Base-by-base conservation (phyloP, 2,113 vertebrate genomes). In the Tringa solitaria region DNA sequence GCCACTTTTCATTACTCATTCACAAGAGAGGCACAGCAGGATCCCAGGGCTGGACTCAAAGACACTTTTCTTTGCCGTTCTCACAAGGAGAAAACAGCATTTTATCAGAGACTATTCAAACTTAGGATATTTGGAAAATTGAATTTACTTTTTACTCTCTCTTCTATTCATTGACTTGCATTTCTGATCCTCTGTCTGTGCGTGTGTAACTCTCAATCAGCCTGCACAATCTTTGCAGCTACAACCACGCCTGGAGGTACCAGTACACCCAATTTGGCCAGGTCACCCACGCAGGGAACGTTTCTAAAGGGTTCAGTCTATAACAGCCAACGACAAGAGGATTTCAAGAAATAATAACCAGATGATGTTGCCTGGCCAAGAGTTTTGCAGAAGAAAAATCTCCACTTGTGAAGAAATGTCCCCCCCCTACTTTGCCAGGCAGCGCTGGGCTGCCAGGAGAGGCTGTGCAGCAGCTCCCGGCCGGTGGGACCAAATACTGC, bases 1-100 rank as follows among this genome's bases (percentile, higher is more conserved):
- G 84, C 92, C 81, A 96, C 82, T 96, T 97, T 96, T 97, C 95
- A 95, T 95, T 91, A 65, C 84, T 89, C 84, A 84, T 90, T 92
- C 95, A 91, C 86, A 93, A 83, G 65, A 82, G 90, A 87, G 70
- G 80, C 81, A 43, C 89, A 96, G 91, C 91, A 93, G 95, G 96
- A 89, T 85, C 59, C 63, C 78, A 89, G 63, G 33, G 67, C 54
- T 90, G 78, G 70, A 80, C 75, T 93, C 78, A 87, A 87, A 95
- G 65, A 89, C 70, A 65, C 61, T 96, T 90, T 96, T 95, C 84
- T 91, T 94, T 67, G 82, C 89, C 73, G 7, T 76, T 91, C 87
- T 96, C 57, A 84, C 74, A 91, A 51, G n/a, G 89, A 30, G 16
- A 76, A 90, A 85, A 65, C n/a, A 60, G 57, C 20, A 85, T 73